Percentiles rank a stretch among this genome's conserved stretches.
Conservation (phyloP, 2,888 invertebrate genomes). For the Lucinisca nassula region DNA sequence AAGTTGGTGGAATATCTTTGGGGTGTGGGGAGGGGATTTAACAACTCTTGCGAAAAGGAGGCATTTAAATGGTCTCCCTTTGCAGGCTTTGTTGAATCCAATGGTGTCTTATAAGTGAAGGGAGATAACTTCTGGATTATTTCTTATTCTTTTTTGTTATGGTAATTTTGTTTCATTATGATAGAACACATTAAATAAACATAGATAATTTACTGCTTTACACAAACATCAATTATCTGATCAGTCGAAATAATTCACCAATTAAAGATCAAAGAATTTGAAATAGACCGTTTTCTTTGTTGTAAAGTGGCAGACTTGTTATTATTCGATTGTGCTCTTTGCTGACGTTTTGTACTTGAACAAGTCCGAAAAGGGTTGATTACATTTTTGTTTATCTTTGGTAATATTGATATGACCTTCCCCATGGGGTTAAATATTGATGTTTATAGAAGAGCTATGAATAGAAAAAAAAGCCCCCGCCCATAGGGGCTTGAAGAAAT, state of each 20-base stretch:
- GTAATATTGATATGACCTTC: not conserved
- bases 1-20: too few species aligned
- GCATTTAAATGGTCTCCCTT: too few species aligned
- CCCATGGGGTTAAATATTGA: not conserved
- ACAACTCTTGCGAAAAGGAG: too few species aligned
- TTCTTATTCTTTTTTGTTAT: too few species aligned
- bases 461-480: too few species aligned
- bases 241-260: conserved; percentile 11
- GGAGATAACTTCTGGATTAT: too few species aligned
- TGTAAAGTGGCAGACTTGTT: conserved; percentile 8
- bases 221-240: conserved; percentile 8
- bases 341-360: not conserved
- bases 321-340: not conserved
- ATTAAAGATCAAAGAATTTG: conserved; percentile 5
- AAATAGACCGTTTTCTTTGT: conserved; percentile 9
- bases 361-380: not conserved
- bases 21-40: too few species aligned
- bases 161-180: conserved; percentile 1
- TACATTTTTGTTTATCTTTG: conserved; percentile 8
- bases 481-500: too few species aligned
- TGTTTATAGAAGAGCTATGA: too few species aligned
- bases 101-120: too few species aligned
- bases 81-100: too few species aligned
- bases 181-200: conserved; percentile 1
- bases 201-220: conserved; percentile 7